Conservation (phyloP, 2,888 invertebrate genomes). For the Netelia melanura region DNA sequence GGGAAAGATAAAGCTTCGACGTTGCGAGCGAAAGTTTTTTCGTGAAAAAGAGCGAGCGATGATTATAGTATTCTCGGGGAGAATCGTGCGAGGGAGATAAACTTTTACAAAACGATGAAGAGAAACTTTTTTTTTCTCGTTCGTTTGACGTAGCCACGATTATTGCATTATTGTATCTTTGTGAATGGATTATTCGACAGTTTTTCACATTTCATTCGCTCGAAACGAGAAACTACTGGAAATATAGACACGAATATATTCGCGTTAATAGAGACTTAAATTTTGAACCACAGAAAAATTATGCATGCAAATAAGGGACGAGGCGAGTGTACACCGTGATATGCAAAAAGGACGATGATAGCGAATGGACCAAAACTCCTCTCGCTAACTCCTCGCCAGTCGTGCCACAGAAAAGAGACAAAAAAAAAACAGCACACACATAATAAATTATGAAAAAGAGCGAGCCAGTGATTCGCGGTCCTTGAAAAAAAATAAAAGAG, state of each 20-base stretch:
- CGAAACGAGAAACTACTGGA: no score
- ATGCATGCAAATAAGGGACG: neutral
- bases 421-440: neutral
- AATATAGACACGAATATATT: no score
- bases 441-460: neutral
- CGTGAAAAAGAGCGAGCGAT: neutral
- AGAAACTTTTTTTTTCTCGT: no score
- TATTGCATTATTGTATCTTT: no score
- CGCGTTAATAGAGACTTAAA: no score
- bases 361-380: neutral
- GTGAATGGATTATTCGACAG: no score
- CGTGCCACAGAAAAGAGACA: neutral
- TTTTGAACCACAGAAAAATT: neutral
- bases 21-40: neutral
- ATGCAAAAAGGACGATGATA: neutral
- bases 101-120: neutral
- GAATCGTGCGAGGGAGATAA: neutral
- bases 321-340: neutral
- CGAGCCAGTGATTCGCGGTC: neutral
- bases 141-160: no score
- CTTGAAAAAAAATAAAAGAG: neutral
- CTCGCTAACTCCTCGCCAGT: neutral
- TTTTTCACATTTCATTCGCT: no score
- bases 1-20: neutral
- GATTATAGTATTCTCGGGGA: neutral